Evolutionary conservation across 2,888 invertebrate species (phyloP).

Genomic region (Latheticus oryzae): DNA sequence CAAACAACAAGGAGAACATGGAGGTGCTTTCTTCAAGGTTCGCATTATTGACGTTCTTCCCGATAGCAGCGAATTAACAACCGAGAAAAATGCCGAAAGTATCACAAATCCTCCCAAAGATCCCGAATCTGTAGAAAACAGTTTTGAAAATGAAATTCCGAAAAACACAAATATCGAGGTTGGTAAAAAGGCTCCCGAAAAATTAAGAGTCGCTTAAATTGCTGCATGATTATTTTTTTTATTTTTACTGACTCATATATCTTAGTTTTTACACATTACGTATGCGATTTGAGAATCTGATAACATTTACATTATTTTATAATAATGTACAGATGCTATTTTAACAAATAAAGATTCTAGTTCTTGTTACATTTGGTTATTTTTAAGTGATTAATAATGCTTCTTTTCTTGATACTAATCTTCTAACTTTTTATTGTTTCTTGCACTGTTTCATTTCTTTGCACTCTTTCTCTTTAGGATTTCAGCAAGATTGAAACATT

Average conservation of each 20-base stretch:
- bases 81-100: conserved; percentile 50
- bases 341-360: conserved; percentile 34
- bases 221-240: conserved; percentile 25
- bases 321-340: conserved; percentile 26
- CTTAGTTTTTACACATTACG: conserved; percentile 1
- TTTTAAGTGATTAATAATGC: conserved; percentile 23
- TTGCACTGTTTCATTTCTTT: conserved; percentile 55
- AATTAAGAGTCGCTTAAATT: conserved; percentile 50
- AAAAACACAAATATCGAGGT: conserved; percentile 58
- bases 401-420: conserved; percentile 18
- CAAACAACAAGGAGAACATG: conserved; percentile 60
- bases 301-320: conserved; percentile 29
- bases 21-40: conserved; percentile 64
- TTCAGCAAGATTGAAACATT: conserved; percentile 57
- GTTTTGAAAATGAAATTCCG: conserved; percentile 59
- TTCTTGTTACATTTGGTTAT: conserved; percentile 16
- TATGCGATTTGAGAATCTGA: background rate
- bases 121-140: conserved; percentile 57
- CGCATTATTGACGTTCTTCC: conserved; percentile 67
- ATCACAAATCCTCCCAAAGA: conserved; percentile 46
- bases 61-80: conserved; percentile 52
- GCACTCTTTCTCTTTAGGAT: conserved; percentile 54
- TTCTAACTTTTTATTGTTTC: conserved; percentile 41
- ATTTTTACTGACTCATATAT: conserved; percentile 18
- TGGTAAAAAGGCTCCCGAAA: conserved; percentile 59